These are phyloP conservation scores for Graphium colonna DNA, from an alignment of 2,888 invertebrate genomes.

Conservation along the genomic window DNA sequence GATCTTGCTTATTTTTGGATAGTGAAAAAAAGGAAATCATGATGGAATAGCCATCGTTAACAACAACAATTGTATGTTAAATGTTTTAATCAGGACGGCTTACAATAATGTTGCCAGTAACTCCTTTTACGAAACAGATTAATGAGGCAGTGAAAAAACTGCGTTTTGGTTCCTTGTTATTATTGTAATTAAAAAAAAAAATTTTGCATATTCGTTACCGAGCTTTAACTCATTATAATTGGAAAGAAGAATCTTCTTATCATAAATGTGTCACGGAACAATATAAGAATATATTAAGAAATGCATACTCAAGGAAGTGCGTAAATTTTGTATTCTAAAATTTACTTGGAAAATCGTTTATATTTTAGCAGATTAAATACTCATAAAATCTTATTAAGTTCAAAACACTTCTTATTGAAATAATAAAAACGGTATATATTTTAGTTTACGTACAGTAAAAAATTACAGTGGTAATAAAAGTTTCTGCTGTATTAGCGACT, in stretches of 20 bases:
- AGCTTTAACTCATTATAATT: too few species aligned
- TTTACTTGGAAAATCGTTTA: not conserved
- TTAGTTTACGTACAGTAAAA: too few species aligned
- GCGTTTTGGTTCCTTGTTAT: conserved; percentile 5
- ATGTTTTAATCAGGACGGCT: conserved; percentile 22
- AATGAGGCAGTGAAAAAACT: conserved; percentile 7
- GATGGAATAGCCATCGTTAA: conserved; percentile 10
- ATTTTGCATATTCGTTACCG: too few species aligned
- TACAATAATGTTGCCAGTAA: conserved; percentile 15
- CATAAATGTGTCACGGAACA: too few species aligned
- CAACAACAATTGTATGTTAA: conserved; percentile 8
- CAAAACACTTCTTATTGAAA: not conserved
- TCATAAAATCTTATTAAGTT: not conserved
- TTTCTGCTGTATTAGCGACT: too few species aligned
- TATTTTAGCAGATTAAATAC: not conserved
- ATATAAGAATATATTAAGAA: too few species aligned
- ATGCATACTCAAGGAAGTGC: too few species aligned
- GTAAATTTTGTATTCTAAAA: too few species aligned
- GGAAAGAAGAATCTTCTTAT: too few species aligned
- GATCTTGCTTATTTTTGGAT: not conserved
- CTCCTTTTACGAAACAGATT: conserved; percentile 17
- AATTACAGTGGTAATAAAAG: not conserved
- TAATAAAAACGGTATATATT: not conserved
- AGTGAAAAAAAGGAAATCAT: conserved; percentile 7
- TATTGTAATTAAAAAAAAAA: not conserved